Conservation (phyloP, 2,888 invertebrate genomes). For the Pammene aurita region DNA sequence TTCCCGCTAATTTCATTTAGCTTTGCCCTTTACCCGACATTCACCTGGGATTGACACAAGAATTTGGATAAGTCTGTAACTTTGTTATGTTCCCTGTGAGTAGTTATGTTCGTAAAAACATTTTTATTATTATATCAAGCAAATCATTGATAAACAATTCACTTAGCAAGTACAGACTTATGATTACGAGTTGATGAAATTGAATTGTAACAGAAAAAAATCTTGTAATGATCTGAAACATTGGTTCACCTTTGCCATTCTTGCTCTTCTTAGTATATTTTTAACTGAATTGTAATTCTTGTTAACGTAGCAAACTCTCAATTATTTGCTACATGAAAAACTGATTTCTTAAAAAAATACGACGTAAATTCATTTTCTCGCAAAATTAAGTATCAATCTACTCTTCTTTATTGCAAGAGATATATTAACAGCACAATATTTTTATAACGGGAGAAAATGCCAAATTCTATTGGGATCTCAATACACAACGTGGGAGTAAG, state of each 20-base stretch:
- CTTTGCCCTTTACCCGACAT: not conserved
- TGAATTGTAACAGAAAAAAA: not conserved
- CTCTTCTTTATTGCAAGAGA: not conserved
- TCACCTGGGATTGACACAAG: slow-evolving; percentile 12
- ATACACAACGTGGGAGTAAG: not conserved
- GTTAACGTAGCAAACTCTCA: too few relatives aligned
- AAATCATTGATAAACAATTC: not conserved
- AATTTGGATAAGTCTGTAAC: slow-evolving; percentile 8
- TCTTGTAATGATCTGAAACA: too few relatives aligned
- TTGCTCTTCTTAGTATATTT: too few relatives aligned
- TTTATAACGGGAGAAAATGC: not conserved
- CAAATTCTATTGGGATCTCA: not conserved
- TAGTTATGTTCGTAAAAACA: not conserved
- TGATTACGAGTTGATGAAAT: not conserved
- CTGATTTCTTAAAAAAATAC: too few relatives aligned
- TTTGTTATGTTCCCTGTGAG: not conserved
- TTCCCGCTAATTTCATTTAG: slow-evolving; percentile 7
- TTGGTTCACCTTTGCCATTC: too few relatives aligned
- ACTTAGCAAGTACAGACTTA: not conserved
- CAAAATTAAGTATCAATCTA: not conserved
- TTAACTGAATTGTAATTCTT: too few relatives aligned
- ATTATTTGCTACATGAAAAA: too few relatives aligned
- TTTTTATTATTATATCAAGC: not conserved
- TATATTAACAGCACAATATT: not conserved
- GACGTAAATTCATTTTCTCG: too few relatives aligned